Evolutionary conservation across 1,140 invertebrate species (phyloP), one percentile per base, ranked within the genome.

Genomic region (Trichogramma pretiosum): DNA sequence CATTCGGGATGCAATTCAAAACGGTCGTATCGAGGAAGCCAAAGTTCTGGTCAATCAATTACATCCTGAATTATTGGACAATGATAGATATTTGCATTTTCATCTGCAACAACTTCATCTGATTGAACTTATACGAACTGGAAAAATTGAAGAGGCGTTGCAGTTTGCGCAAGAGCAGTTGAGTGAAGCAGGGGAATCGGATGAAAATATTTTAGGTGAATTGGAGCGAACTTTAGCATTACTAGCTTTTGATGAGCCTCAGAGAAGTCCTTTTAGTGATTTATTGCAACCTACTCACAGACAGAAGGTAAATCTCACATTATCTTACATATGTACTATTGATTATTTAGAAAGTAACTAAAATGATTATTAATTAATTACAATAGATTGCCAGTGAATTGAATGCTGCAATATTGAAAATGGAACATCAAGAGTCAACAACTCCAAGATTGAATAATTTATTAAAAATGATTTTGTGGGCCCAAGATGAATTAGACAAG

Each of bases 91-190:
- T 69, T 74, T 98, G 2, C 97, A 91, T 61, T 99, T 98, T 65
- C 92, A 97, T 68, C 74, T 98, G 51, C 92, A 95, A 73, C 94
- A 98, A 80, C 77, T 97, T 53, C 93, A 98, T 67, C 65, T 98
- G 5, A 89, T 98, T 59, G 94, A 98, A 68, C 66, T 98, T 18
- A 98, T 98, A 28, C 75, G 89, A 48, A 79, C 82, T 32, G 89
- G 90, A 11, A 82, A 89, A 50, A 83, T 96, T n/a, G 93, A 97
- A 65, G 90, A 91, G 61, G 94, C 94, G 0, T 65, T 98, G n/a
- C 81, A 88, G 37, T 98, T 95, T 74, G 94, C 94, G 4, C 93
- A 97, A 63, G 89, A 87, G 33, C 89, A 95, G 61, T 70, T 98
- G 1, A 85, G 84, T 11, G 93, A 98, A 71, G 82, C 90, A 30